Evolutionary conservation across 2,113 vertebrate species (phyloP).

Genomic region (Podarcis cretensis): DNA sequence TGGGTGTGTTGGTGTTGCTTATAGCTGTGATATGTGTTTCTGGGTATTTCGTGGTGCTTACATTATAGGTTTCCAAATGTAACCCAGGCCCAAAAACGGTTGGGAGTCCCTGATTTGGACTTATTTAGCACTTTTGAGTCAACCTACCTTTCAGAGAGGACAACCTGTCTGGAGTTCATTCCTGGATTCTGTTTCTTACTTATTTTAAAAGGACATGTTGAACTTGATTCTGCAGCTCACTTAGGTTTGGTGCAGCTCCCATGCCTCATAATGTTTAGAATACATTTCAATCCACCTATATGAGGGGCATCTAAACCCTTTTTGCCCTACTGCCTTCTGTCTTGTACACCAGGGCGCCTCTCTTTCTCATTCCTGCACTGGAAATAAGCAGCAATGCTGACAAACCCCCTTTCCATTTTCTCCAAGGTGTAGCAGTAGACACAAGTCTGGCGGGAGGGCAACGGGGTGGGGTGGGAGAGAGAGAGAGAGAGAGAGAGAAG

Average conservation of each 20-base stretch:
- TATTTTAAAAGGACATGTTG: too few relatives aligned
- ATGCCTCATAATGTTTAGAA: too few relatives aligned
- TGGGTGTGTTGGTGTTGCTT: too few relatives aligned
- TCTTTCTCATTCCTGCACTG: neutral
- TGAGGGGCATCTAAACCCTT: neutral
- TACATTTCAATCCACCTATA: neutral
- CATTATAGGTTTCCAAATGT: too few relatives aligned
- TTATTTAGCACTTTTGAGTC: conserved; percentile 34
- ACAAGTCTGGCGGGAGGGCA: neutral
- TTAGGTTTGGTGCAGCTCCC: too few relatives aligned
- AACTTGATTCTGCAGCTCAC: too few relatives aligned
- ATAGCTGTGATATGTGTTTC: too few relatives aligned
- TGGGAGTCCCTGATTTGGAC: neutral
- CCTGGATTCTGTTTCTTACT: conserved; percentile 9
- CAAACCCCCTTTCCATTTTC: conserved; percentile 41
- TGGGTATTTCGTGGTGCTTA: too few relatives aligned
- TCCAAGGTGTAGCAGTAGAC: neutral
- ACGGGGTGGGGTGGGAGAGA: neutral
- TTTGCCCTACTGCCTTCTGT: neutral
- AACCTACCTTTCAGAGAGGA: conserved; percentile 31
- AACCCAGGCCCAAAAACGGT: too few relatives aligned
- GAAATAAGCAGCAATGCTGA: neutral
- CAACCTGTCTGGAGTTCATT: neutral
- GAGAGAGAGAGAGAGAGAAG: neutral
- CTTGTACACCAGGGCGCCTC: neutral